Conservation (phyloP, 2,797 vertebrate genomes). For the Buceros bicornis region DNA sequence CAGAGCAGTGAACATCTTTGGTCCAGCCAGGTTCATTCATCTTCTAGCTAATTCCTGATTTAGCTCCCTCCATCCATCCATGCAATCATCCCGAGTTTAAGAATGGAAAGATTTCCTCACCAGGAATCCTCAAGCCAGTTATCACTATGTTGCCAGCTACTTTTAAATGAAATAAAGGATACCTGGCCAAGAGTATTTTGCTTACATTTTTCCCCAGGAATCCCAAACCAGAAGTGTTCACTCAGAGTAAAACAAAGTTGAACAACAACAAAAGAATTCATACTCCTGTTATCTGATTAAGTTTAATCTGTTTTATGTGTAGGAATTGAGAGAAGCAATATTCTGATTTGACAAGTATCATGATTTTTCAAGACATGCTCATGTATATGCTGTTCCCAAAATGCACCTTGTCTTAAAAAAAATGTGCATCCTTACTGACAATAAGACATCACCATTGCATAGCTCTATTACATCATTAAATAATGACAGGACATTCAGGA, state of each 20-base stretch:
- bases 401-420: neutral
- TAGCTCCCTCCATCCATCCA: neutral
- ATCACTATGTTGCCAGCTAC: neutral
- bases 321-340: neutral
- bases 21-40: neutral
- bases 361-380: neutral
- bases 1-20: neutral
- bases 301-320: neutral
- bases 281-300: neutral
- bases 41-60: neutral
- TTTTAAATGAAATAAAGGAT: neutral
- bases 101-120: neutral
- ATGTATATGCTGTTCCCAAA: neutral
- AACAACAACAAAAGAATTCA: neutral
- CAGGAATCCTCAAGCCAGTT: neutral
- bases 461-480: neutral
- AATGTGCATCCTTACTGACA: neutral
- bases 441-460: neutral
- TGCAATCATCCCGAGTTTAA: neutral
- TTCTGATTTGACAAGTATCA: accelerated
- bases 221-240: neutral
- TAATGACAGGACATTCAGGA: neutral
- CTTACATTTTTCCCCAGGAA: neutral
- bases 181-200: neutral
- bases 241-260: neutral